Evolutionary conservation across 2,113 vertebrate species (phyloP), one percentile per base, ranked within the genome.

Genomic region (Abramis brama): DNA sequence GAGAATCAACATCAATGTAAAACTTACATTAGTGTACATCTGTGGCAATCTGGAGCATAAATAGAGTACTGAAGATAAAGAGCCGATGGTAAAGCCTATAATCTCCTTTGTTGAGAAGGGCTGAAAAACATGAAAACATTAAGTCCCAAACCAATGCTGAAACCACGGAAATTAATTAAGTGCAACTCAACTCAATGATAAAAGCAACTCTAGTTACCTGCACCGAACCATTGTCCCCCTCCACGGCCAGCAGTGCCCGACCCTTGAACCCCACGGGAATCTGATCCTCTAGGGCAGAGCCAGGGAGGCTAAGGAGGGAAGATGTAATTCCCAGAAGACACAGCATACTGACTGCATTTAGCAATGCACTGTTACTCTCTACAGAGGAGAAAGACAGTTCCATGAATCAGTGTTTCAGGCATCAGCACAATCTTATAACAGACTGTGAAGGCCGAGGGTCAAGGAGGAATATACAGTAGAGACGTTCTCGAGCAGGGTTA

Each of bases 11-110:
- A 36, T 17, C 23, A 21, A 19, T 70, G 30, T 85, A 0, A 10
- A 21, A 91, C 98, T 97, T 92, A 99, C 98, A 0, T 99, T 99
- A 2, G 94, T 99, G 91, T 93, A 93, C 78, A 99, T 97, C 94
- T 99, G 98, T 0, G 98, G 97, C 25, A 97, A 84, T 15, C 98
- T 94, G 85, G 98, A 99, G 60, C 91, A 91, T 80, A 99, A 94
- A 92, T 99, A 99, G 3, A 99, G 94, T 74, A 97, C 39, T 0
- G 97, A 97, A 5, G 98, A 99, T 76, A 97, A 0, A 0, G 97
- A 98, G 43, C 98, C 98, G 0, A 99, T 93, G 39, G 91, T 57
- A 13, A 98, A 97, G 10, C 98, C 98, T 0, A 97, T 23, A 23
- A 98, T 96, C 88, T 98, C 96, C 33, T 92, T 94, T 39, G 89